Conservation (phyloP, 2,888 invertebrate species). For the Malthinus seriepunctatus region DNA sequence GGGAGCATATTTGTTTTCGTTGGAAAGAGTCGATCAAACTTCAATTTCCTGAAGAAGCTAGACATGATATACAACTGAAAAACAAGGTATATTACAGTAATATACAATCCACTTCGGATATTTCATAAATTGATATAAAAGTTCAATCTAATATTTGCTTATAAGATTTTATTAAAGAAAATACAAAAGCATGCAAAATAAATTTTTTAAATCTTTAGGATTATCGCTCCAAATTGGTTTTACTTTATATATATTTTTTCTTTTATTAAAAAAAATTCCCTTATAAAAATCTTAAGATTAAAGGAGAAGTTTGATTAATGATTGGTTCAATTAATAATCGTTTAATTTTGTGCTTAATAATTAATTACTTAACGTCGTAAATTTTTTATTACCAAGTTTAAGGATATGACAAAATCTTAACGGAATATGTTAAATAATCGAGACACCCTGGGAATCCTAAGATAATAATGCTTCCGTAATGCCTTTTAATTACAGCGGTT, state of each 20-base stretch:
- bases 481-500: constrained; percentile 47
- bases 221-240: no score
- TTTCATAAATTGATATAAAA: constrained; percentile 6
- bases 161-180: not conserved
- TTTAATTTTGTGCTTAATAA: not conserved
- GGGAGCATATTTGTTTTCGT: constrained; percentile 3
- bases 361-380: not conserved
- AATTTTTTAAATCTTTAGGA: no score
- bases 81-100: constrained; percentile 4
- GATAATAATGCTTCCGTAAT: constrained; percentile 37
- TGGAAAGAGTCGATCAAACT: constrained; percentile 2
- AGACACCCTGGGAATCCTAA: constrained; percentile 17
- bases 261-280: not conserved
- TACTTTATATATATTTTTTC: no score
- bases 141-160: constrained; percentile 4
- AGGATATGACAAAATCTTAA: constrained; percentile 15
- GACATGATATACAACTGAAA: constrained; percentile 5
- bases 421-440: constrained; percentile 22
- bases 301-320: not conserved
- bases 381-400: not conserved
- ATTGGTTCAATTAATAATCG: constrained; percentile 1
- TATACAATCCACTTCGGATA: not conserved
- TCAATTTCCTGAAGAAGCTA: constrained; percentile 5
- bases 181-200: not conserved
- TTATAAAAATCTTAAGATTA: not conserved